Evolutionary conservation across 2,113 vertebrate genomes (phyloP).

Genomic region (Struthidea cinerea): DNA sequence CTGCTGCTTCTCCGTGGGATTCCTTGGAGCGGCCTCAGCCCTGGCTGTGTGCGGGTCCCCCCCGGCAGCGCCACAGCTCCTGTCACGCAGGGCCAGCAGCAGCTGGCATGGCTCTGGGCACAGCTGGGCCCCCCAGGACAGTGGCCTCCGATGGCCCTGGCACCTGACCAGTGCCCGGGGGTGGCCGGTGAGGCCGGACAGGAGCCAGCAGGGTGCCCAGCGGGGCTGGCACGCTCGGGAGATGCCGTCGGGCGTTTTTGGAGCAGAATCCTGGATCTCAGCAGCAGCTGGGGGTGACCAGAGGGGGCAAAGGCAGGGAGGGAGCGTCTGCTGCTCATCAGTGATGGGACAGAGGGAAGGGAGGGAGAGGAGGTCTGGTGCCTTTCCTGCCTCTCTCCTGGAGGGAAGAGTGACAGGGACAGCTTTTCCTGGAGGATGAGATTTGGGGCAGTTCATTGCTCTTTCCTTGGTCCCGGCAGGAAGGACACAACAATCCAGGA

Average conservation of each 20-base stretch:
- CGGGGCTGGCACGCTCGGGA: not conserved
- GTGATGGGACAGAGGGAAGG: not conserved
- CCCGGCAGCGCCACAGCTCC: not conserved
- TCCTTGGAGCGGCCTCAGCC: not conserved
- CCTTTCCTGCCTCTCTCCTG: not conserved
- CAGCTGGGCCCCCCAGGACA: not conserved
- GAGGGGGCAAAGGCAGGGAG: fast-evolving
- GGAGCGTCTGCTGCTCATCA: not conserved
- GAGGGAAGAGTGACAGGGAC: not conserved
- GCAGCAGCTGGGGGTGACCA: not conserved
- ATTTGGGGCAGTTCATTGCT: not conserved
- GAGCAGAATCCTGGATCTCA: not conserved
- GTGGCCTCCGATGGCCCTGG: not conserved
- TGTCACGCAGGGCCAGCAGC: not conserved
- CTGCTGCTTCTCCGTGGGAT: not conserved
- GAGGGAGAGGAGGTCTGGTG: not conserved
- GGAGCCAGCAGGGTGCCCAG: not conserved
- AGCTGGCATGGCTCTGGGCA: not conserved
- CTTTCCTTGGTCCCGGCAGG: not conserved
- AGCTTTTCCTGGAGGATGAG: not conserved
- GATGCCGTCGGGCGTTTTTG: not conserved
- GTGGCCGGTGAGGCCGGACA: fast-evolving
- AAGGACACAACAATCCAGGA: fast-evolving
- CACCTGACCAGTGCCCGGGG: fast-evolving
- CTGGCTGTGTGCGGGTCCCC: not conserved